Conservation (phyloP, 1,140 invertebrate genomes). For the Frieseomelitta varia region DNA sequence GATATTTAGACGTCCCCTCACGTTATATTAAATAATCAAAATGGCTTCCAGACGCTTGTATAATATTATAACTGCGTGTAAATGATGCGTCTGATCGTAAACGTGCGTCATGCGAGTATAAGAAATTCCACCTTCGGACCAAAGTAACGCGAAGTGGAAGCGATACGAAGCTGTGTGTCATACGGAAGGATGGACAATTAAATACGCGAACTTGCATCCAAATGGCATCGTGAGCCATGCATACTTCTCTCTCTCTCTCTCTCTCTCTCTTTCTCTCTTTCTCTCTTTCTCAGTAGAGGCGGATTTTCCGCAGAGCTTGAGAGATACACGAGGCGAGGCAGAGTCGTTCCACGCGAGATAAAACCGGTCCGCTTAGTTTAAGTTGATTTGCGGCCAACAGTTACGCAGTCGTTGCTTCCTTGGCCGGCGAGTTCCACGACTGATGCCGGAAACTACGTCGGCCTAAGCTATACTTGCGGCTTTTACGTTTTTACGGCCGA, state of each 20-base stretch:
- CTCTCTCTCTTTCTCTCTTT: no score
- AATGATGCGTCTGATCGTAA: no score
- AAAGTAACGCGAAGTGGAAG: no score
- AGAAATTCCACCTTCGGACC: no score
- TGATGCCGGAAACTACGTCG: neutral
- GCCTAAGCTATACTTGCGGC: constrained; percentile 25
- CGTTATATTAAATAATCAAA: no score
- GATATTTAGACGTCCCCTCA: no score
- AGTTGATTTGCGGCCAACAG: constrained; percentile 46
- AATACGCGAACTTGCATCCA: constrained; percentile 55
- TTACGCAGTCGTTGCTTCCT: constrained; percentile 42
- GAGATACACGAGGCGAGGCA: constrained; percentile 19
- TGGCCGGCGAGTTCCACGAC: constrained; percentile 26
- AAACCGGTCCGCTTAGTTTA: constrained; percentile 37
- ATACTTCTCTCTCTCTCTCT: no score
- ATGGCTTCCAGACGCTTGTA: no score
- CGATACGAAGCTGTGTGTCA: constrained; percentile 43
- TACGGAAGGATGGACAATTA: constrained; percentile 52
- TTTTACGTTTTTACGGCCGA: constrained; percentile 32
- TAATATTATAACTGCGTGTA: no score
- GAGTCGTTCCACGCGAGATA: constrained; percentile 42
- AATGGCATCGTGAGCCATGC: constrained; percentile 27
- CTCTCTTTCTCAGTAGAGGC: neutral
- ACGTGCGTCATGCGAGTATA: no score
- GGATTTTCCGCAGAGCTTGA: constrained; percentile 36